Conservation (phyloP, 2,113 vertebrate genomes). For the Nesoenas mayeri region DNA sequence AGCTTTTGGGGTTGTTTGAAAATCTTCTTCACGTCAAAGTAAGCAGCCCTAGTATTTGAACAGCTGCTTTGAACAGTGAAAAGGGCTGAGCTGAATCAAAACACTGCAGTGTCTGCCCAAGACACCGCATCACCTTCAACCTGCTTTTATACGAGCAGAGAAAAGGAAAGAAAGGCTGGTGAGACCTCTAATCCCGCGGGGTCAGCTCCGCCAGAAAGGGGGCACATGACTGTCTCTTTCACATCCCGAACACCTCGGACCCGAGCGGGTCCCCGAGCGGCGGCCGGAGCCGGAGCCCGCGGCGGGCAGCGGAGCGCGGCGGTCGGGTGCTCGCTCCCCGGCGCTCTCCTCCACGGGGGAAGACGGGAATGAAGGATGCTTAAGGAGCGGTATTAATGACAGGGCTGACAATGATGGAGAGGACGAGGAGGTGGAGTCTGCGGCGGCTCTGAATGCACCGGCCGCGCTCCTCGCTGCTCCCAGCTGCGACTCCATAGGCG, state of each 20-base stretch:
- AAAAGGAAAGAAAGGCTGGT: slow-evolving; percentile 54
- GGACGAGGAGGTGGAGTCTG: slow-evolving; percentile 48
- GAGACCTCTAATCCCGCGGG: slow-evolving; percentile 51
- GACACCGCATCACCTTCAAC: slow-evolving; percentile 73
- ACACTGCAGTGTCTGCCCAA: slow-evolving; percentile 72
- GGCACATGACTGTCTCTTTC: slow-evolving; percentile 31
- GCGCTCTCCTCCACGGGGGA: not conserved
- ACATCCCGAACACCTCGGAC: not conserved
- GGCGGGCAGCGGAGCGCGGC: not conserved
- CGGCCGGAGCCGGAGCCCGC: not conserved
- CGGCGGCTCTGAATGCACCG: slow-evolving; percentile 1
- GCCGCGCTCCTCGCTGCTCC: slow-evolving; percentile 1
- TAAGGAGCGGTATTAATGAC: slow-evolving; percentile 48
- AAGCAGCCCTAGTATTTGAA: slow-evolving; percentile 78
- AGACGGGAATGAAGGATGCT: not conserved
- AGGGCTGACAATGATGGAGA: slow-evolving; percentile 25
- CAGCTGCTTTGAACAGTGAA: slow-evolving; percentile 81
- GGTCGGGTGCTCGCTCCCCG: not conserved
- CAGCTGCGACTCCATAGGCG: slow-evolving; percentile 30
- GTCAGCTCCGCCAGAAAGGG: slow-evolving; percentile 52
- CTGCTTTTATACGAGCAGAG: slow-evolving; percentile 62
- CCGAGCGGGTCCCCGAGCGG: not conserved
- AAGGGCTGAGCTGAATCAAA: slow-evolving; percentile 78
- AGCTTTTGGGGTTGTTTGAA: slow-evolving; percentile 79
- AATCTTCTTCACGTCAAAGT: slow-evolving; percentile 77